Percentiles rank a stretch among this genome's conserved stretches.
These are phyloP conservation scores for Apocrypta bakeri DNA, from an alignment of 1,140 invertebrate genomes.

Conservation along the genomic window DNA sequence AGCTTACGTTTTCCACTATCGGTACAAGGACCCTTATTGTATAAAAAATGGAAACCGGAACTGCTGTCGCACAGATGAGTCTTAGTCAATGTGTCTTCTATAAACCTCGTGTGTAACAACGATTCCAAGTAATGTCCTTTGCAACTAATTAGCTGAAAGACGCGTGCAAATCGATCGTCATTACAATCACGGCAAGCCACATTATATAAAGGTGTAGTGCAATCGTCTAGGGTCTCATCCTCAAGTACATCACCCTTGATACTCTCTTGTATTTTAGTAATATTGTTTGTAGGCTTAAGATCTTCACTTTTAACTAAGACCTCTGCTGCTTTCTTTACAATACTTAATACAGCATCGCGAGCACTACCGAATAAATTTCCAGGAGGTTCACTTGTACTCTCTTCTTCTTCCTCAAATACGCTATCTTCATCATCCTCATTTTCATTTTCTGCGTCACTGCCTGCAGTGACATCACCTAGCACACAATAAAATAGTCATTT, in stretches of 20 bases:
- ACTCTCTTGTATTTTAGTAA: conserved; percentile 72
- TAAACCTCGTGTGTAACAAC: conserved; percentile 75
- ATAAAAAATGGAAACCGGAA: neutral
- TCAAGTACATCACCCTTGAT: conserved; percentile 54
- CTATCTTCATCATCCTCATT: conserved; percentile 81
- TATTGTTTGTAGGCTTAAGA: conserved; percentile 70
- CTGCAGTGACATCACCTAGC: conserved; percentile 54
- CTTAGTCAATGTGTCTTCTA: conserved; percentile 76
- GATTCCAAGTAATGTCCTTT: conserved; percentile 74
- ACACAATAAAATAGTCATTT: neutral
- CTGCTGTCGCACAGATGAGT: conserved; percentile 59
- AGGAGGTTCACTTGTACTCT: conserved; percentile 53
- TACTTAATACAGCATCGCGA: conserved; percentile 88
- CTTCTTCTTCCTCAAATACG: conserved; percentile 72
- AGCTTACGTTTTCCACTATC: neutral
- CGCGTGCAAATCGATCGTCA: conserved; percentile 78
- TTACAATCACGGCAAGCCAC: conserved; percentile 83
- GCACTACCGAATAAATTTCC: conserved; percentile 89
- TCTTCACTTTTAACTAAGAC: conserved; percentile 83
- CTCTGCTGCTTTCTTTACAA: conserved; percentile 91
- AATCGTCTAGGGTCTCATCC: conserved; percentile 65
- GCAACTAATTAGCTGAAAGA: conserved; percentile 82
- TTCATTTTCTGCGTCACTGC: conserved; percentile 62
- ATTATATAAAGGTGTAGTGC: conserved; percentile 80
- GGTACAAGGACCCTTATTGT: neutral